Evolutionary conservation across 1,140 invertebrate species (phyloP), one percentile per base, ranked within the genome.

Genomic region (Telenomus remus): DNA sequence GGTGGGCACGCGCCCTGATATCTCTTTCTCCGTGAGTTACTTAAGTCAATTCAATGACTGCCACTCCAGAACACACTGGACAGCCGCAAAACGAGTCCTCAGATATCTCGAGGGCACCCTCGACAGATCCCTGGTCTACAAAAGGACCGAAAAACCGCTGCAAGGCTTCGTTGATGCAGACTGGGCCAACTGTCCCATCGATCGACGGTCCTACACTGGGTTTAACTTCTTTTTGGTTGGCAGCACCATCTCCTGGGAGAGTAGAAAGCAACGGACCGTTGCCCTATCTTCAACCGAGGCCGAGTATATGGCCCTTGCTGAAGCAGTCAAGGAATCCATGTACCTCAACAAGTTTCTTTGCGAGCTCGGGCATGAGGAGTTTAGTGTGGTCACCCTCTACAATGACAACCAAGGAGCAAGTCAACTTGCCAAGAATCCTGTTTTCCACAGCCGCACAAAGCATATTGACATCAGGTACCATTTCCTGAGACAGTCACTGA

Each of bases 11-110:
- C 12, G 44, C 1, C 43, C 54, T 2, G 54, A 57, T 10, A 47
- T 57, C 8, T n/a, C 43, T 11, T 57, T 47, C 35, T 42, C 54
- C 7, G 9, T 11, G 13, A 57, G 43, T 16, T 34, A 35, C 16
- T 13, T 47, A n/a, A 12, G 19, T 0, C 54, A 57, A 14, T 57
- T 57, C n/a, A 57, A 57, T 42, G 47, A 47, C 35, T 57, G 54
- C 9, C 10, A 43, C 19, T 12, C 2, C 19, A 1, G 43, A 46
- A 1, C 54, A 1, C 54, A 57, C 15, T 57, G 54, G 54, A 46
- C 9, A 1, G 2, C 37, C 3, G 37, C 37, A 2, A 39, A 39
- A 9, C 37, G 37, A 4, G 37, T 39, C 9, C 37, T 39, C n/a
- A 39, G 37, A 39, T 39, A 39, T n/a, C 9, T 39, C 1, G 1